Conservation (phyloP, 2,797 vertebrate genomes). For the Capromys pilorides region DNA sequence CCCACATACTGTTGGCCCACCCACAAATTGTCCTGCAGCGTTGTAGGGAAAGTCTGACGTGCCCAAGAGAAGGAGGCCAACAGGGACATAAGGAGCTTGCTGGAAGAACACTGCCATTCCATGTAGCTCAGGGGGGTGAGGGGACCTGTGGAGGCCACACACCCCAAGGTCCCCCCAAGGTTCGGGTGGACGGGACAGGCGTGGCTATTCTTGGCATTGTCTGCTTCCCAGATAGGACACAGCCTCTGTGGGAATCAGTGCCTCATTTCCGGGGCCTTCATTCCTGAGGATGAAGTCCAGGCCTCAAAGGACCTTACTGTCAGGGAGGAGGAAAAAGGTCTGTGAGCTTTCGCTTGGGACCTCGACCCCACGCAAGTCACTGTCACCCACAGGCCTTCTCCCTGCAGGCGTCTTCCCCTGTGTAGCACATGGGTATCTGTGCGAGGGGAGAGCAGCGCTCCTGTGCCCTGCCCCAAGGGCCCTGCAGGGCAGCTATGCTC, state of each 20-base stretch:
- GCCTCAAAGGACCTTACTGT: not conserved
- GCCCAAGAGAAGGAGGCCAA: not conserved
- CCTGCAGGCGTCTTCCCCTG: not conserved
- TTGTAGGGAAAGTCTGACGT: not conserved
- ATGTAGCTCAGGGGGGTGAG: accelerated
- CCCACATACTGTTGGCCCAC: not conserved
- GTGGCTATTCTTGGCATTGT: no score
- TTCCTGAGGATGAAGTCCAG: not conserved
- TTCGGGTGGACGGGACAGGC: not conserved
- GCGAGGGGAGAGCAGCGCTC: no score
- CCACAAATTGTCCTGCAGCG: accelerated
- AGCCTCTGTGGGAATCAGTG: accelerated
- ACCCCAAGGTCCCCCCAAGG: not conserved
- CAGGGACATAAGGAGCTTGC: not conserved
- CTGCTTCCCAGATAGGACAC: not conserved
- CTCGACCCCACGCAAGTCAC: not conserved
- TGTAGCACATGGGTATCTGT: not conserved
- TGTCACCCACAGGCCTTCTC: not conserved
- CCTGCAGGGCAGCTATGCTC: no score
- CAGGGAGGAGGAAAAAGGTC: no score
- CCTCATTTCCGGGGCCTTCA: accelerated
- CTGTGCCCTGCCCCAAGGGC: not conserved
- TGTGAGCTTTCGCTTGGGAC: not conserved
- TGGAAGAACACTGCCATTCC: not conserved
- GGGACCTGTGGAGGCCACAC: not conserved